Base-by-base conservation (phyloP, 2,888 invertebrate species). In the Clistopyga incitator region DNA sequence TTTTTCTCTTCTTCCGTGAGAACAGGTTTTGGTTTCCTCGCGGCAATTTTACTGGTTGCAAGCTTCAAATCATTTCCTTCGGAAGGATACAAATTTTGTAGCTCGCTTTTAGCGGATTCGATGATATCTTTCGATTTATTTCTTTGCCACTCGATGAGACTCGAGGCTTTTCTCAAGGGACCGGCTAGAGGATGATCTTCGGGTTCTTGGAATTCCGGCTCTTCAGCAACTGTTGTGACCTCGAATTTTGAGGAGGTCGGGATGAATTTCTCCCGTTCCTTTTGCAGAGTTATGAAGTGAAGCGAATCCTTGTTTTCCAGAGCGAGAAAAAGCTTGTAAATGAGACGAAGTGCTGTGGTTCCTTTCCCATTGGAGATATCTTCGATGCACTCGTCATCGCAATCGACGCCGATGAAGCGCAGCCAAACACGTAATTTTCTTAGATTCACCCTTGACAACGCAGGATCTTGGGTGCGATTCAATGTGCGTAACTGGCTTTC, bases 301-400 rank as follows among this genome's bases (percentile, higher is more conserved):
- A 94, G 93, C 64, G 94, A 94, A 87, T 95, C 95, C 89, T 94
- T 95, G 88, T 94, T 94, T 86, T 95, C 95, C 68, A 96, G 92
- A 84, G 94, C 94, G 10, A 96, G 92, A 88, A 95, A 96, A 4
- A 96, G 90, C 90, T 95, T 94, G 90, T 96, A 96, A 89, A 95
- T 95, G 1, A 96, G 88, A 42, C 95, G 94, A 4, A 95, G 91
- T 6, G 95, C 92, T 0, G 94, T 91, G 10, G 94, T 93, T 3
- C 95, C 94, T 80, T 89, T 89, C 25, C 88, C 90, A 54, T 88
- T 92, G 82, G 94, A 94, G 18, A 95, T 93, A 74, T 94, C 94
- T 3, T 91, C 90, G 64, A 95, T 88, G 74, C 94, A 94, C 3
- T 93, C 88, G 25, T 94, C 93, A 61, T 90, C 92, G 84, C 95